These are phyloP conservation scores for Anguilla obscura DNA, from an alignment of 2,797 vertebrate genomes.

Conservation along the genomic window DNA sequence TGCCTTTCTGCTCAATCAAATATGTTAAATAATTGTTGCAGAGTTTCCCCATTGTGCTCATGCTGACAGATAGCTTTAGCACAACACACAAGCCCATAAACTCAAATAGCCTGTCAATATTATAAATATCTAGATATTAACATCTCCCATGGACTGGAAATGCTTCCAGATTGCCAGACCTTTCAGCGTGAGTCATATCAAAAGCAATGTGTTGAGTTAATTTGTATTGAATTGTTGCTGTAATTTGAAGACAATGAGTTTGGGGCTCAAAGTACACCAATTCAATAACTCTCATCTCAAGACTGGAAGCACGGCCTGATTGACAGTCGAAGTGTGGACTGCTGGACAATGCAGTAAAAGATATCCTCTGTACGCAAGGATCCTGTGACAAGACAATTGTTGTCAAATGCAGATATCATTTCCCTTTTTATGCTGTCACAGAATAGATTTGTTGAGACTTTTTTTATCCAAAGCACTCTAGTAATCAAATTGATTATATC, in stretches of 20 bases:
- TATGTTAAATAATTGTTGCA: background rate
- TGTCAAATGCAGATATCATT: conserved; percentile 22
- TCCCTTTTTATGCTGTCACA: background rate
- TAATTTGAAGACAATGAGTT: conserved; percentile 69
- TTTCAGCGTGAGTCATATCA: background rate
- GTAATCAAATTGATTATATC: background rate
- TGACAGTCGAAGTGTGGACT: conserved; percentile 12
- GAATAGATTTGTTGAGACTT: background rate
- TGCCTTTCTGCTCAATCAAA: background rate
- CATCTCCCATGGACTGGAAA: background rate
- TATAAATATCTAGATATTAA: background rate
- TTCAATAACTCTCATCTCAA: conserved; percentile 45
- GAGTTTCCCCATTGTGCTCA: background rate
- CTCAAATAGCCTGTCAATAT: background rate
- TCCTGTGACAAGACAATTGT: background rate
- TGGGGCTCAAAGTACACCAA: conserved; percentile 29
- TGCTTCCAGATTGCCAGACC: background rate
- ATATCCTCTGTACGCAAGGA: background rate
- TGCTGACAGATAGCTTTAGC: background rate
- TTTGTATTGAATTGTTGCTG: conserved; percentile 78
- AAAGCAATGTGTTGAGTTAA: conserved; percentile 60
- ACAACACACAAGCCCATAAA: background rate
- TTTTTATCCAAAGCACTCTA: background rate
- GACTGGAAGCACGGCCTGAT: conserved; percentile 44
- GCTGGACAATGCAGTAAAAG: background rate